These are phyloP conservation scores for Peromyscus californicus DNA, from an alignment of 2,113 vertebrate species.

Conservation along the genomic window DNA sequence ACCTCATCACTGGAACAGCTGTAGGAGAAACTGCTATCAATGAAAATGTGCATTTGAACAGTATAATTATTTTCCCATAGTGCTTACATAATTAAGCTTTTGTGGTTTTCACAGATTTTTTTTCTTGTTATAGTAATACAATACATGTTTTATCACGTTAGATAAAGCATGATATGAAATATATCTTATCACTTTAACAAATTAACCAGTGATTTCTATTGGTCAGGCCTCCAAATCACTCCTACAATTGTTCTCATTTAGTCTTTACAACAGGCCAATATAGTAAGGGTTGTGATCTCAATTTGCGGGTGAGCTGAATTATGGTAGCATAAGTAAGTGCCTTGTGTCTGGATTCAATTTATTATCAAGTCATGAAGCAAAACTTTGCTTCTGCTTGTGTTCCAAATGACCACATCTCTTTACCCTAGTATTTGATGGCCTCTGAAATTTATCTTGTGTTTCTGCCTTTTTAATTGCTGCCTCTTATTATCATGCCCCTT, in stretches of 20 bases:
- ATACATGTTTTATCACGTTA: constrained; percentile 66
- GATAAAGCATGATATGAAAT: not conserved
- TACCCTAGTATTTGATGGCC: not conserved
- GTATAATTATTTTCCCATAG: constrained; percentile 67
- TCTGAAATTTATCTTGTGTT: constrained; percentile 2
- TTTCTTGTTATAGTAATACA: constrained; percentile 59
- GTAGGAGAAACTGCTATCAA: constrained; percentile 52
- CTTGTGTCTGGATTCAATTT: not conserved
- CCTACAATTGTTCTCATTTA: not conserved
- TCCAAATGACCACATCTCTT: not conserved
- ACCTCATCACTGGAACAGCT: constrained; percentile 56
- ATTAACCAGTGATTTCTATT: constrained; percentile 41
- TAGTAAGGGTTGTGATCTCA: not conserved
- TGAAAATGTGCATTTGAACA: constrained; percentile 63
- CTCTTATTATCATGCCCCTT: not conserved
- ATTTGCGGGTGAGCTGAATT: not conserved
- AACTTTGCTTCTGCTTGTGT: not conserved
- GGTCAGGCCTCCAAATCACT: not conserved
- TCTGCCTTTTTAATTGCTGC: not conserved
- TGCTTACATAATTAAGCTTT: constrained; percentile 66
- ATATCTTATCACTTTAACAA: constrained; percentile 46
- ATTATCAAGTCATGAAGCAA: not conserved
- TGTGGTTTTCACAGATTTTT: constrained; percentile 55
- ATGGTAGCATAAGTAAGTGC: not conserved
- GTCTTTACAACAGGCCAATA: not conserved